Evolutionary conservation across 1,140 invertebrate species (phyloP).

Genomic region (Lasioglossum baleicum): DNA sequence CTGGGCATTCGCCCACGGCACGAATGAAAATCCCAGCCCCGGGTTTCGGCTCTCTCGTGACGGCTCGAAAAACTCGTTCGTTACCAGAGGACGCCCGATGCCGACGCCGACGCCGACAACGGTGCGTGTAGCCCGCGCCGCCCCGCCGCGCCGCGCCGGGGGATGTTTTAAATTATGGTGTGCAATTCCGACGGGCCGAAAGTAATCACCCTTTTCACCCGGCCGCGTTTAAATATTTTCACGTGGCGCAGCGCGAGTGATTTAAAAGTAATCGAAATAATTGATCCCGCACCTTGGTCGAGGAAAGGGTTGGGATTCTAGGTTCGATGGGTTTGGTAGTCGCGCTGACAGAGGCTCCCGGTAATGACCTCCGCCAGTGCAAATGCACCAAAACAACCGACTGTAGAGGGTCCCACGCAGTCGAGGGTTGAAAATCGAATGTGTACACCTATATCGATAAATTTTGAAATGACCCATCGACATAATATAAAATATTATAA

Average conservation of each 20-base stretch:
- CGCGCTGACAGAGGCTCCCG: no score
- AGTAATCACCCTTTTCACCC: background rate
- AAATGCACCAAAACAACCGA: no score
- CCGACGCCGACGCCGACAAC: no score
- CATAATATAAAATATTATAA: no score
- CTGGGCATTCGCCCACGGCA: conserved; percentile 38
- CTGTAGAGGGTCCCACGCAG: background rate
- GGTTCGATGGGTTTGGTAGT: no score
- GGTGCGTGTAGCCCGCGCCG: background rate
- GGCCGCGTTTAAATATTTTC: background rate
- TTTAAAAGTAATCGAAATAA: conserved; percentile 1
- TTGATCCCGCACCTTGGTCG: background rate
- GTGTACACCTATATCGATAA: no score
- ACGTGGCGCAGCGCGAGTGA: background rate
- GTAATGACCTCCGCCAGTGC: no score
- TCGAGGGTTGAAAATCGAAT: background rate
- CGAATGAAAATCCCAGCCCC: conserved; percentile 51
- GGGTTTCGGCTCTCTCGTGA: conserved; percentile 31
- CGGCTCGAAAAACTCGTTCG: conserved; percentile 39
- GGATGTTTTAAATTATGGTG: background rate
- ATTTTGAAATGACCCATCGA: no score
- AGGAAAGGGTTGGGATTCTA: no score
- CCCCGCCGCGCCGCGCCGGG: background rate
- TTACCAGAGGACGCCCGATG: background rate
- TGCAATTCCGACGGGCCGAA: background rate